A percentile compares a stretch with the other conserved stretches of the same genome.
These are phyloP conservation scores for Chaenodraco wilsoni DNA, from an alignment of 2,797 vertebrate genomes.

Conservation along the genomic window DNA sequence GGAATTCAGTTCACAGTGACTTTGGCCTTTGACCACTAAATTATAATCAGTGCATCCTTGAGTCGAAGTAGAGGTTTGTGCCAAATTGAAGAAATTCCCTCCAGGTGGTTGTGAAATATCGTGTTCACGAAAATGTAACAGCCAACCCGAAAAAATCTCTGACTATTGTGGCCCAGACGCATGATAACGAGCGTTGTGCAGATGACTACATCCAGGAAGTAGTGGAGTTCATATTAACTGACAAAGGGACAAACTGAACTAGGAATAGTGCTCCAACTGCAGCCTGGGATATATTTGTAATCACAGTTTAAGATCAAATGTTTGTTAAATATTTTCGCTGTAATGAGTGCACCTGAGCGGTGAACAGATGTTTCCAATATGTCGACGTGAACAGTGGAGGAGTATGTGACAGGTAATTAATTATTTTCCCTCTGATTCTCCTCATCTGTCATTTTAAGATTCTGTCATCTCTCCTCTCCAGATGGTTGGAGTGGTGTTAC, in stretches of 20 bases:
- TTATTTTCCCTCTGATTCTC: constrained; percentile 44
- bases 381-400: constrained; percentile 42
- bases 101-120: too few species aligned
- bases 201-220: background rate
- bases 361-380: constrained; percentile 57
- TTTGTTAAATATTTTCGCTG: constrained; percentile 3
- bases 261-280: background rate
- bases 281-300: background rate
- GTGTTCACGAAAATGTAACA: too few species aligned
- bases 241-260: constrained; percentile 6
- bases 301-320: constrained; percentile 26
- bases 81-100: too few species aligned
- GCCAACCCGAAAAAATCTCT: too few species aligned
- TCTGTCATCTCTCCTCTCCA: constrained; percentile 39
- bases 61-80: too few species aligned
- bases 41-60: too few species aligned
- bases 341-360: constrained; percentile 40
- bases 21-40: too few species aligned
- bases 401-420: constrained; percentile 64
- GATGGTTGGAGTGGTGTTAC: constrained; percentile 42
- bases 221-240: background rate
- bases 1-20: too few species aligned
- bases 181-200: background rate
- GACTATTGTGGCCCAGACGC: too few species aligned
- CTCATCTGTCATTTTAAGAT: constrained; percentile 51